Base-by-base conservation (phyloP, 2,888 invertebrate species). In the Cryptophagus acutangulus region DNA sequence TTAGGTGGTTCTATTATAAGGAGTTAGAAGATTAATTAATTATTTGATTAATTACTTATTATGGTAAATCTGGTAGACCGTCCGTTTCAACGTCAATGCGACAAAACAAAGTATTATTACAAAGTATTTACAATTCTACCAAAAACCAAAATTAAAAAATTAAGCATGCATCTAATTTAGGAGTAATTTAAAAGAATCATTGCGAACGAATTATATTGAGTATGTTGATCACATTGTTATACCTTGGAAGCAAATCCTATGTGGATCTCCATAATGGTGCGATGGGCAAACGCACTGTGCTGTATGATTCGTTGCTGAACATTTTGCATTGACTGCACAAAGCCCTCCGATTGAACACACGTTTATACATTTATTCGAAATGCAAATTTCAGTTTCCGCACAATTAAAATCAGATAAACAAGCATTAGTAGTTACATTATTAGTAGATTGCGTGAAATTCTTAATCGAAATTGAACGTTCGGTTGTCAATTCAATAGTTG, bases 401-500 rank as follows among this genome's bases (percentile, higher is more conserved):
- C 85, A 85, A 62, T 84, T 78, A 52, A 67, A 67, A 66, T 83
- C 77, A 59, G 69, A 70, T 59, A 72, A 73, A 73, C 85, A 85
- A 59, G 68, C 59, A 51, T 69, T 70, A 66, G 68, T 67, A 43
- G 62, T 63, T n/a, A n/a, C n/a, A 52, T 72, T 72, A 55, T 68
- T 70, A 41, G 70, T 56, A 39, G 48, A 39, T 48, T 55, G 51
- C 12, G 73, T 74, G 49, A 53, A 69, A 54, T 61, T 74, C 70
- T 59, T 66, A 62, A 58, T 43, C 9, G 55, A 51, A 34, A 57
- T 46, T 34, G 34, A 38, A 40, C 3, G 4, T 26, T 26, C 6
- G 28, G 24, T 33, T 40, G 14, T 15, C 17, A 26, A 16, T 24
- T 33, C 37, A 9, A 26, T 39, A 35, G 18, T 37, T 1, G 8